Base-by-base conservation (phyloP, 2,888 invertebrate species). In the Drosophila demipolita region DNA sequence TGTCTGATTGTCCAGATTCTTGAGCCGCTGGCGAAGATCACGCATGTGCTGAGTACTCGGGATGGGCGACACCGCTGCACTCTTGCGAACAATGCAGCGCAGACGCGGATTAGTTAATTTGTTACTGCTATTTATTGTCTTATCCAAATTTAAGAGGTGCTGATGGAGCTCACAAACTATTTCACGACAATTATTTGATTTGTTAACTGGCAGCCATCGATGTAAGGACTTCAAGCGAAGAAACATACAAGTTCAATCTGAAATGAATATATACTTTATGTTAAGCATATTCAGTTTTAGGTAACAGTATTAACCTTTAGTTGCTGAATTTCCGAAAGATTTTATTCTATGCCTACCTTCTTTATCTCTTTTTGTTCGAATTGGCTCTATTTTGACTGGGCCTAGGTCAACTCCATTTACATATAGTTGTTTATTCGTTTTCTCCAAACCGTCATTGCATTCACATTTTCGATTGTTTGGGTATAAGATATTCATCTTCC, bases 1-100 rank as follows among this genome's bases (percentile, higher is more conserved):
- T 12, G 20, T 23, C 23, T 17, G 26, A 9, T 36, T 23, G 1
- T 62, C 73, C 12, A 73, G 35, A 4, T 73, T 73, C 38, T 68
- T 67, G 0, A 73, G 62, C 35, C 68, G 73, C 42, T 62, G 61
- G 1, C 75, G 75, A 12, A 73, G 48, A 6, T 73, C 54, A 0
- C 49, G 58, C 75, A 73, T 75, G 1, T 36, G 74, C 11, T 73
- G 33, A 7, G 61, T 23, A 38, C 11, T 53, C 1, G 38, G 32
- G 20, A 20, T 20, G 11, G 6, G 15, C 23, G 8, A 23, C 38
- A 7, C 17, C 17, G 23, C 3, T 23, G 45, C 7, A 23, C 15
- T 45, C 12, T 45, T 45, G 12, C 7, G 3, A 12, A 12, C 0
- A 12, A 1, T 23, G 53, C 1, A 26, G 17, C 1, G 23, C 4